Base-by-base conservation (phyloP, 2,113 vertebrate genomes). In the Clupea harengus region DNA sequence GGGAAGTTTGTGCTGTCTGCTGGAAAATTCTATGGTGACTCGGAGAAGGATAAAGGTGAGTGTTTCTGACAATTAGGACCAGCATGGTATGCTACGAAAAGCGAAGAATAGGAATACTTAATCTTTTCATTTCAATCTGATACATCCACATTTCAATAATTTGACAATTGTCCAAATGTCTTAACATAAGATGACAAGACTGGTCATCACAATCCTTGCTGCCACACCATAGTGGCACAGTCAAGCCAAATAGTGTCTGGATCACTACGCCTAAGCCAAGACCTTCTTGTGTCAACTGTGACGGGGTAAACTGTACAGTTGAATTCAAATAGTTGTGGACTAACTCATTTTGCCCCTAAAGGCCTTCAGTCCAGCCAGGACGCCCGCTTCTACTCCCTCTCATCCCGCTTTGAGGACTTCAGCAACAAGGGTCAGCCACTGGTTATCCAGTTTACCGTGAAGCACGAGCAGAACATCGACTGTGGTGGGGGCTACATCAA, bases 21-120 rank as follows among this genome's bases (percentile, higher is more conserved):
- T 15, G 96, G 94, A 50, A 96, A 95, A 91, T 96, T 97, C 91
- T 96, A 94, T 78, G 94, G 93, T 80, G 93, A 96, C 88, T 90
- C 93, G 87, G 95, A 96, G 87, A 96, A 96, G 86, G 93, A 96
- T 91, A 95, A 96, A 96, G 95, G 95, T 96, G 89, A 94, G 91
- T 52, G 17, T 60, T 39, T 15, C 13, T 39, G 28, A 78, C 10
- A 39, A 32, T 39, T 2, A 39, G 39, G 39, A 39, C n/a, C 2
- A 15, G 28, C 0, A 10, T 15, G 15, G 7, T 17, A 75, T 39
- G 28, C 28, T 13, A 39, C 3, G 17, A 25, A 28, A 10, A 72
- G 1, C 13, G 3, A 11, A 32, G 10, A 32, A 32, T 9, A 78
- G 28, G 39, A 6, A 2, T 25, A 72, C 8, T 72, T 72, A 5